Evolutionary conservation across 2,888 invertebrate genomes (phyloP).

Genomic region (Thera obeliscata): DNA sequence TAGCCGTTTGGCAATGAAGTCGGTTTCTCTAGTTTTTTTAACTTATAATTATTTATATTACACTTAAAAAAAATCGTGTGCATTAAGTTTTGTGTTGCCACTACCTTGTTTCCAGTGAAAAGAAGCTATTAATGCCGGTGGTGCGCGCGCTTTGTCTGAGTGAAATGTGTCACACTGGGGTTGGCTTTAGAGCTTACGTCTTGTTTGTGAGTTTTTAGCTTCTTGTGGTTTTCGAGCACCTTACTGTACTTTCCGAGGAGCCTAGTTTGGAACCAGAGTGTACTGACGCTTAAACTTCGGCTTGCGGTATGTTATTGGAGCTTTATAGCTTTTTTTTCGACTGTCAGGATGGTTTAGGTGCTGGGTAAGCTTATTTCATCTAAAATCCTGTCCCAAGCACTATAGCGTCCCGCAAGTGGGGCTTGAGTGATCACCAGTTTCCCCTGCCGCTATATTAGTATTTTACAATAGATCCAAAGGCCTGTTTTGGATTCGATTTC

Average conservation of each 20-base stretch:
- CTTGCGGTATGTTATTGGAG: not conserved
- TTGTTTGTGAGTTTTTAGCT: constrained; percentile 29
- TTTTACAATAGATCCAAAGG: too few species aligned
- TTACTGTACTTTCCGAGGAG: not conserved
- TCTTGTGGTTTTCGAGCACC: not conserved
- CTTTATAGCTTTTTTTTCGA: too few species aligned
- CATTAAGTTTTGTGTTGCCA: constrained; percentile 18
- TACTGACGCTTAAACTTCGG: not conserved
- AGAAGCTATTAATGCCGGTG: constrained; percentile 42
- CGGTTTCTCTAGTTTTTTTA: too few species aligned
- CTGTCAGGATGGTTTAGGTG: too few species aligned
- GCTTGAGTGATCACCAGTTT: too few species aligned
- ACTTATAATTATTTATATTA: too few species aligned
- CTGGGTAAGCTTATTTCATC: too few species aligned
- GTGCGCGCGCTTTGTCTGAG: constrained; percentile 37
- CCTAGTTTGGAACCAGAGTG: not conserved
- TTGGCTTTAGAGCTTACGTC: constrained; percentile 28
- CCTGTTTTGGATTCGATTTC: too few species aligned
- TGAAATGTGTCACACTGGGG: constrained; percentile 40
- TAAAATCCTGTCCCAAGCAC: too few species aligned
- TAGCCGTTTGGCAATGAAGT: too few species aligned
- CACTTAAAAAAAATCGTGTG: not conserved
- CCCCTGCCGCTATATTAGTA: too few species aligned
- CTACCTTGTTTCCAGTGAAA: constrained; percentile 34
- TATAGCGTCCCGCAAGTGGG: too few species aligned